Evolutionary conservation across 2,888 invertebrate genomes (phyloP), one percentile per base, ranked within the genome.

Genomic region (Endotricha flammealis): DNA sequence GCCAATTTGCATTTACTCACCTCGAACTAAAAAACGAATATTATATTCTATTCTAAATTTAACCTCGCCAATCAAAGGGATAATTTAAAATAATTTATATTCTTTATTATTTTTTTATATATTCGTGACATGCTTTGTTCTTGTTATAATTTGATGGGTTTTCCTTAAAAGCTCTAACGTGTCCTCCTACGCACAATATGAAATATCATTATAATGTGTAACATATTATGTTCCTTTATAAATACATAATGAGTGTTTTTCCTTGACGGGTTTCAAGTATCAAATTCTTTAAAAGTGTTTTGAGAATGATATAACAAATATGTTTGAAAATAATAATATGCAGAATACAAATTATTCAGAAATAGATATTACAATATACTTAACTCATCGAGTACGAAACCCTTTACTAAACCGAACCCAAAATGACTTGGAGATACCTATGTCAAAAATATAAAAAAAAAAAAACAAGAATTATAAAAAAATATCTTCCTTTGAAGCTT

Each of bases 171-270:
- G 10, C 38, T 37, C 42, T 45, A 25, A 45, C 22, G 32, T 11
- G 34, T 32, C 43, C 30, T 20, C 57, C 54, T 47, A 55, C 54
- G 12, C 43, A 32, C 32, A 13, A 35, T 39, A 34, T 22, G 22
- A 22, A 27, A 29, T 32, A 36, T 46, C 37, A 38, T 34, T 47
- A 34, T 36, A 41, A 42, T 42, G 37, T 46, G 17, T 38, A 36
- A 31, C 29, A 29, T 28, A 20, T 9, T 23, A 27, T 27, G 11
- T 11, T 27, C 4, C 12, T n/a, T n/a, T n/a, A n/a, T 8, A 6
- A 20, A 20, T 20, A 4, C 2, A 20, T 7, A 20, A 20, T n/a
- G 3, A 20, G 20, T 20, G 20, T 20, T 20, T 20, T 20, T 20
- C 20, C 6, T 4, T 4, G 16, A 6, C 16, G 16, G n/a, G n/a